Percentiles rank a stretch among this genome's conserved stretches.
phyloP scores from a whole-genome alignment of 2,888 invertebrate species.

The Papilio demoleus region DNA sequence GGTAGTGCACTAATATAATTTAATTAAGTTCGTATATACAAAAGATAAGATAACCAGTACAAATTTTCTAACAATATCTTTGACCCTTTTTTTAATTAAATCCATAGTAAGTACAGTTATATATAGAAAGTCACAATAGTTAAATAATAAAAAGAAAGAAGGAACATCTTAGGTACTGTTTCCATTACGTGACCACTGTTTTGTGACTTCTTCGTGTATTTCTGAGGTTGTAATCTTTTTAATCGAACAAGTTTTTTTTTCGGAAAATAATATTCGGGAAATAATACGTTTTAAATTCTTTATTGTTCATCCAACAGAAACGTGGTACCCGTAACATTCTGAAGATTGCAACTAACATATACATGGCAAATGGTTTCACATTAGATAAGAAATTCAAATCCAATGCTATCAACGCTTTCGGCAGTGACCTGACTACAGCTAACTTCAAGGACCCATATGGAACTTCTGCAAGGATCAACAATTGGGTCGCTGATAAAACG shows the following conservation, averaged over 20 bases:
- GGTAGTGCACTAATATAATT: not conserved
- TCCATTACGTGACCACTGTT: not conserved
- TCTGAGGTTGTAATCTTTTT: not conserved
- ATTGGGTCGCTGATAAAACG: conserved; percentile 88
- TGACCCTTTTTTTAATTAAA: not conserved
- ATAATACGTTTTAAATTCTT: no score
- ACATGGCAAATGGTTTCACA: conserved; percentile 61
- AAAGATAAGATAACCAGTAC: not conserved
- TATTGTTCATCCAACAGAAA: conserved; percentile 54
- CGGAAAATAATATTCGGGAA: no score
- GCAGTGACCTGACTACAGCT: conserved; percentile 80
- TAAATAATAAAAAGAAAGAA: no score
- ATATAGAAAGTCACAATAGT: not conserved
- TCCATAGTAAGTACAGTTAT: not conserved
- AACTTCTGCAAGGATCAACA: conserved; percentile 85
- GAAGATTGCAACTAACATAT: conserved; percentile 69
- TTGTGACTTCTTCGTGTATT: not conserved
- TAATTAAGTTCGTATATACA: not conserved
- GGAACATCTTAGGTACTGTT: not conserved
- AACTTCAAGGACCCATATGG: conserved; percentile 78
- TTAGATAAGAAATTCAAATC: conserved; percentile 61
- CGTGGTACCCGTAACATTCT: conserved; percentile 65
- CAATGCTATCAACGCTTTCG: conserved; percentile 72
- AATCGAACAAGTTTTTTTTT: no score
- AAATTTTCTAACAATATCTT: not conserved